phyloP scores from a whole-genome alignment of 2,113 vertebrate species.

The Haemorhous mexicanus region DNA sequence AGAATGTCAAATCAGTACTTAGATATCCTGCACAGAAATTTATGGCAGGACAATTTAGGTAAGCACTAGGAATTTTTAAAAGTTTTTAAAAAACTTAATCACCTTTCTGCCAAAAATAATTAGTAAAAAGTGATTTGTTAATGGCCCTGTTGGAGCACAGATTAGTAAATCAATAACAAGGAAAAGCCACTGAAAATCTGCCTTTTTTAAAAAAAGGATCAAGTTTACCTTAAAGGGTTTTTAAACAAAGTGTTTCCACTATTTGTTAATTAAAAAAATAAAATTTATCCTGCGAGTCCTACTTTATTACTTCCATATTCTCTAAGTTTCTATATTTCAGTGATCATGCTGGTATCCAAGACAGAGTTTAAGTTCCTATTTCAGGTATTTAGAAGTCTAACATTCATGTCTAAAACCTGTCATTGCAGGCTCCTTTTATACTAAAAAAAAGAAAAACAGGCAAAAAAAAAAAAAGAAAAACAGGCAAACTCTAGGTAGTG shows the following conservation, averaged over 20 bases:
- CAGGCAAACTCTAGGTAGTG: neutral
- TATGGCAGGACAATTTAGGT: neutral
- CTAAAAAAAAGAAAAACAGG: neutral
- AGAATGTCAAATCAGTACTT: neutral
- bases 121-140: neutral
- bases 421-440: neutral
- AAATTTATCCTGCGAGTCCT: neutral
- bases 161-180: neutral
- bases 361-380: neutral
- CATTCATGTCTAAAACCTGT: neutral
- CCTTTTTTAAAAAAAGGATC: neutral
- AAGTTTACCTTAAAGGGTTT: neutral
- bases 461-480: neutral
- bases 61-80: neutral
- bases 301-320: neutral
- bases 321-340: neutral
- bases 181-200: neutral
- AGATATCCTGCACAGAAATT: neutral
- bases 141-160: neutral
- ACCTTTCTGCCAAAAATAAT: neutral
- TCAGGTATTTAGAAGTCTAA: neutral
- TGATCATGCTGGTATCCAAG: neutral
- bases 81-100: neutral
- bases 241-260: neutral
- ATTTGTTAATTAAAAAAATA: neutral